Conservation (phyloP, 2,113 vertebrate species). For the Chionis minor region DNA sequence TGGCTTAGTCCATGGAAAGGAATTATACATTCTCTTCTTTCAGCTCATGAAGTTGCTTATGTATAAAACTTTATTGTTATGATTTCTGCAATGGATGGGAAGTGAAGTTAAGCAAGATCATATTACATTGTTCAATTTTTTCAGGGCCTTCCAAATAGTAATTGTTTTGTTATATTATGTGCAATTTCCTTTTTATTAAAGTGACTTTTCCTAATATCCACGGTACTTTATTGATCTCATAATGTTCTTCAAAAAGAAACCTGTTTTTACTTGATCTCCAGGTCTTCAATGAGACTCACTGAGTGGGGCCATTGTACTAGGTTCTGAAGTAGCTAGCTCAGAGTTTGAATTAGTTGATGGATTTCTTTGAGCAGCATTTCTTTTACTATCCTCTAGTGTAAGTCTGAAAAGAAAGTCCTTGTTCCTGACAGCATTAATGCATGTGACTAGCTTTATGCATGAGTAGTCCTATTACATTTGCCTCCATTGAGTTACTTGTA, state of each 20-base stretch:
- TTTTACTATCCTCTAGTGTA: conserved; percentile 52
- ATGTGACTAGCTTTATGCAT: conserved; percentile 65
- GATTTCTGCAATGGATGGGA: conserved; percentile 63
- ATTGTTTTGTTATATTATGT: conserved; percentile 64
- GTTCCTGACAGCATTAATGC: conserved; percentile 52
- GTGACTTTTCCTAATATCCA: conserved; percentile 50
- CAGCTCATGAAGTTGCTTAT: conserved; percentile 61
- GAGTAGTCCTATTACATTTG: conserved; percentile 55
- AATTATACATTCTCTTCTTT: conserved; percentile 63
- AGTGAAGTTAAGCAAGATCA: conserved; percentile 59
- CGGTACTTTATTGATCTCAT: conserved; percentile 20
- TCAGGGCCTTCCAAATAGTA: conserved; percentile 38
- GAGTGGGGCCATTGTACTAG: conserved; percentile 38
- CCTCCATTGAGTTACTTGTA: conserved; percentile 51
- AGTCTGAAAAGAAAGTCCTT: conserved; percentile 64
- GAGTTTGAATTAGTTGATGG: conserved; percentile 57
- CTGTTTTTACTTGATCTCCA: conserved; percentile 50
- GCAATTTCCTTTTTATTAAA: conserved; percentile 56
- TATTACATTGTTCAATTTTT: conserved; percentile 38
- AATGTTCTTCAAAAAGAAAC: conserved; percentile 43
- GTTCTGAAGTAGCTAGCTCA: conserved; percentile 52
- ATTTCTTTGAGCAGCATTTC: conserved; percentile 58
- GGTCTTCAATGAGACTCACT: conserved; percentile 48
- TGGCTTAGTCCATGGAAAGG: conserved; percentile 44
- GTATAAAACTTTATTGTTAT: conserved; percentile 65